Base-by-base conservation (phyloP, 2,797 vertebrate species). In the Octomys mimax region DNA sequence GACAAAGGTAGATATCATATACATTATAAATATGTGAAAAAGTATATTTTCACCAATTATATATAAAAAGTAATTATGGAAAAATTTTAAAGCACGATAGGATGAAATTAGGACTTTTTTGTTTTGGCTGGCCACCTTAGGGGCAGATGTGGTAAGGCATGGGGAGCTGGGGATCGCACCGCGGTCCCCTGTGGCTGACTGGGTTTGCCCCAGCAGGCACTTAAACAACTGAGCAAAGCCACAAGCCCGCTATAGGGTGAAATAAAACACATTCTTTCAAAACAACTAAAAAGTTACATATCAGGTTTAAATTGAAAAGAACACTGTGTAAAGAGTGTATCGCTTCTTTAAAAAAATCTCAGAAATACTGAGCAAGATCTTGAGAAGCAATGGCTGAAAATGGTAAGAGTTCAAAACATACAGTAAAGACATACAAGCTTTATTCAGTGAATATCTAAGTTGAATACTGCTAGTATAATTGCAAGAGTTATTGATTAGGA, bases 301-400 rank as follows among this genome's bases (percentile, higher is more conserved):
- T 21, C 5, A 89, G 33, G 26, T 78, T 92, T 93, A 92, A 81
- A 64, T 12, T 79, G 7, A 92, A 92, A 88, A 71, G 70, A 66
- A 36, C 8, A 78, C 4, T 5, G 1, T 49, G 18, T 9, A 39
- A 95, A 62, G 13, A 59, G 18, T 61, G 19, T 84, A 31, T 22
- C 64, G 79, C 4, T 12, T 84, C 21, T 77, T 94, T 84, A 77
- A 83, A 95, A 42, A 93, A 19, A 59, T 33, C 16, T 62, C 6
- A 54, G 36, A 75, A 80, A 77, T 26, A 80, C 1, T 85, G 62
- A 49, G 5, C 18, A 71, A 66, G 64, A 49, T 52, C 3, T 87
- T 57, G 18, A 33, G 28, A 88, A 83, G 22, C 11, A 80, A 33
- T 57, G 24, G 11, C 26, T 95, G 89, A 52, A 64, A 82, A 46